These are phyloP conservation scores for Stenodema calcarata DNA, from an alignment of 2,888 invertebrate genomes.

Conservation along the genomic window DNA sequence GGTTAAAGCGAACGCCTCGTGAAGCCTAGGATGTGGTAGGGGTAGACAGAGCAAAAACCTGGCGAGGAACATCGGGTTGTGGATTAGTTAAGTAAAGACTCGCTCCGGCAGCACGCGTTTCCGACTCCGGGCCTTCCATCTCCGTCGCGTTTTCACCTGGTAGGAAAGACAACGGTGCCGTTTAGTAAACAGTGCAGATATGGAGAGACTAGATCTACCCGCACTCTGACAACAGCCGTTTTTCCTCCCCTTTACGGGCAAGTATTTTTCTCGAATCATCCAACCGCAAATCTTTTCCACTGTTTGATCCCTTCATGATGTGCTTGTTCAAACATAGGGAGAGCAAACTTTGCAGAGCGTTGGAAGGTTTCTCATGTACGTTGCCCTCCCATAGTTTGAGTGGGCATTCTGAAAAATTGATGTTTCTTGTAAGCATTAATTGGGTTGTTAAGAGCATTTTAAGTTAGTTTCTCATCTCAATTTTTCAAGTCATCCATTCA, in stretches of 20 bases:
- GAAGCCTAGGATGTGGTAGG: background rate
- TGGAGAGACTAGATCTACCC: background rate
- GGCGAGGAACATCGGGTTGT: constrained; percentile 2
- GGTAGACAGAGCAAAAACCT: constrained; percentile 13
- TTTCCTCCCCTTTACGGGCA: constrained; percentile 3
- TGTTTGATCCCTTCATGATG: background rate
- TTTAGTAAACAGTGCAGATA: constrained; percentile 14
- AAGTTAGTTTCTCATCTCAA: too few relatives aligned
- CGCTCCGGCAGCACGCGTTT: background rate
- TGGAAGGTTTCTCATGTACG: background rate
- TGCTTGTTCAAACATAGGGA: background rate
- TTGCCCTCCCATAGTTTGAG: background rate
- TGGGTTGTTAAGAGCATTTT: too few relatives aligned
- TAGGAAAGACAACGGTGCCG: background rate
- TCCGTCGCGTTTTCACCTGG: background rate
- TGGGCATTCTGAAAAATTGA: too few relatives aligned
- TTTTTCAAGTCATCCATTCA: too few relatives aligned
- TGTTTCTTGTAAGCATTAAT: too few relatives aligned
- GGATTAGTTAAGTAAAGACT: constrained; percentile 25
- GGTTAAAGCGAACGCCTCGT: background rate
- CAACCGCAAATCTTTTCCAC: background rate
- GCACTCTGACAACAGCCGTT: background rate
- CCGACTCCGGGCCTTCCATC: background rate
- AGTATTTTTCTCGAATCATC: constrained; percentile 4
- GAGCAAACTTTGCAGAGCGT: background rate